phyloP scores from a whole-genome alignment of 2,113 vertebrate genomes.

The Phylloscopus trochilus region DNA sequence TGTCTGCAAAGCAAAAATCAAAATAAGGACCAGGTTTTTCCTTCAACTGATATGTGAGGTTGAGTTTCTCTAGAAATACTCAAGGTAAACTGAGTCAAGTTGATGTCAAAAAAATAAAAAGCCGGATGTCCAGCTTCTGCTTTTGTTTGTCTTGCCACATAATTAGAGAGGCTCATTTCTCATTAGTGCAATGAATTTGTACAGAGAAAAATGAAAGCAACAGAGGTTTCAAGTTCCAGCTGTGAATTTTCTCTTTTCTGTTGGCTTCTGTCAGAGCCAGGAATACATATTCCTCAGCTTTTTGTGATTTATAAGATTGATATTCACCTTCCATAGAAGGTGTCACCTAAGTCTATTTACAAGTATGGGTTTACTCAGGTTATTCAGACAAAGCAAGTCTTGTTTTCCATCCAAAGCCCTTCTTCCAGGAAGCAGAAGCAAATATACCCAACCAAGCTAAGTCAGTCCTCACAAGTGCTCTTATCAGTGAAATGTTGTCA shows the following conservation, averaged over 20 bases:
- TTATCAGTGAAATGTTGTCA: conserved; percentile 10
- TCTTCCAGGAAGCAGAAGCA: conserved; percentile 11
- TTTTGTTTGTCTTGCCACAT: neutral
- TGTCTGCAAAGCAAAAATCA: neutral
- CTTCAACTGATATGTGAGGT: neutral
- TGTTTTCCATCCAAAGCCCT: neutral
- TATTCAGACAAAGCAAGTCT: conserved; percentile 7
- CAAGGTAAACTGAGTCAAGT: neutral
- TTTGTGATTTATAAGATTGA: neutral
- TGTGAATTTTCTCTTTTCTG: neutral
- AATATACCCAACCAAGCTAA: neutral
- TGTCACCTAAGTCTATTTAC: neutral
- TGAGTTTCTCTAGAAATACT: too few species aligned
- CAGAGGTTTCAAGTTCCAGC: neutral
- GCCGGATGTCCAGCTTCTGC: neutral
- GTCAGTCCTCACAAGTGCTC: neutral
- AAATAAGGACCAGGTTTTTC: neutral
- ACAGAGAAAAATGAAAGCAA: neutral
- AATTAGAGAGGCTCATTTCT: neutral
- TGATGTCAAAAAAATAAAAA: neutral
- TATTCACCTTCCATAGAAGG: neutral
- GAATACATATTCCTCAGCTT: neutral
- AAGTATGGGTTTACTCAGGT: neutral
- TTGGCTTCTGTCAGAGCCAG: neutral
- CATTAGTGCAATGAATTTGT: neutral